Evolutionary conservation across 2,888 invertebrate species (phyloP).

Genomic region (Argyresthia albistria): DNA sequence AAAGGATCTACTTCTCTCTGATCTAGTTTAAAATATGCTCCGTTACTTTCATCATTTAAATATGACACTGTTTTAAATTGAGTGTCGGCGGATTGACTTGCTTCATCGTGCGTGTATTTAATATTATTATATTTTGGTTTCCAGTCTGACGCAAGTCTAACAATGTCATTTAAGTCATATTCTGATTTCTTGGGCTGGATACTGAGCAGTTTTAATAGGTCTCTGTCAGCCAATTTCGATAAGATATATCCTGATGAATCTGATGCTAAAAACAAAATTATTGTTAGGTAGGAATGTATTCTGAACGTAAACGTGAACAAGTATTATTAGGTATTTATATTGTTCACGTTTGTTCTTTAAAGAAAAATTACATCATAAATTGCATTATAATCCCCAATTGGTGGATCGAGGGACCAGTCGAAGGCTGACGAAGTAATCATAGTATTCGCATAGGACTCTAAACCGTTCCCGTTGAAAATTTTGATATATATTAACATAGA

Average conservation of each 20-base stretch:
- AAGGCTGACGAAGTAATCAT: no score
- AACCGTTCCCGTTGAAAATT: no score
- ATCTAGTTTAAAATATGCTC: slow-evolving; percentile 31
- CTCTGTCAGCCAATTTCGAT: slow-evolving; percentile 49
- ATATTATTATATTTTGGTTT: neutral
- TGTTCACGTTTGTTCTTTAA: no score
- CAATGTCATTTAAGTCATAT: slow-evolving; percentile 39
- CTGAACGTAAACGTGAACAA: no score
- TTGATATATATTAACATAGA: no score
- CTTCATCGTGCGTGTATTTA: neutral
- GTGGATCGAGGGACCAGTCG: no score
- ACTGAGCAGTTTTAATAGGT: slow-evolving; percentile 41
- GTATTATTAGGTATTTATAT: no score
- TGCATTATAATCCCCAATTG: no score
- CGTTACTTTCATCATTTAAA: neutral
- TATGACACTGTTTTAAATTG: neutral
- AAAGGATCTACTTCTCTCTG: slow-evolving; percentile 37
- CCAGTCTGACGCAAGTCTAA: slow-evolving; percentile 23
- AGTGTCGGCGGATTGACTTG: neutral
- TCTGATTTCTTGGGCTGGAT: slow-evolving; percentile 38
- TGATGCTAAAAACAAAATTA: no score
- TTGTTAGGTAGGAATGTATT: no score
- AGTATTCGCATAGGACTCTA: no score
- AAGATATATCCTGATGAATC: slow-evolving; percentile 27
- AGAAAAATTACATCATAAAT: no score